phyloP scores from a whole-genome alignment of 2,797 vertebrate species.

The Hybognathus amarus region DNA sequence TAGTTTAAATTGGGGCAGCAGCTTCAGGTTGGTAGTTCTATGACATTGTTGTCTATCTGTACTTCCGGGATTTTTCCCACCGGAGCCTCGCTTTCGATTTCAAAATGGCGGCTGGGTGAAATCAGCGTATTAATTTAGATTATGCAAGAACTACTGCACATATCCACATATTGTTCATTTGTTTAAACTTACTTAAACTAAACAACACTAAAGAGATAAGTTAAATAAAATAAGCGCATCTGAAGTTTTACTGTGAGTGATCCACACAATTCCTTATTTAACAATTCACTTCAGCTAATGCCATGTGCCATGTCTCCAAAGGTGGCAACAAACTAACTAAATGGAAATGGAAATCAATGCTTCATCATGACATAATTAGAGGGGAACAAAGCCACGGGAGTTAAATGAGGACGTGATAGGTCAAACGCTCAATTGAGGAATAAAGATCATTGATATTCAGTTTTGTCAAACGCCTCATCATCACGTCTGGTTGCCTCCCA shows the following conservation, averaged over 20 bases:
- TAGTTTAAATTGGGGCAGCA: no score
- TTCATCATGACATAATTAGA: conserved; percentile 64
- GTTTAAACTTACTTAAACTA: neutral
- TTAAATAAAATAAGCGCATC: neutral
- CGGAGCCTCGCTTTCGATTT: no score
- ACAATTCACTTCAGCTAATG: neutral
- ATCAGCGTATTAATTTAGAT: neutral
- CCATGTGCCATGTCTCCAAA: conserved; percentile 36
- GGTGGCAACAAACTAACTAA: conserved; percentile 45
- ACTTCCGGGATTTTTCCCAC: no score
- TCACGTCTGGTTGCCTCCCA: conserved; percentile 59
- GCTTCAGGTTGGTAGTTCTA: no score
- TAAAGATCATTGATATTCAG: conserved; percentile 64
- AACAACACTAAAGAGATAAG: no score
- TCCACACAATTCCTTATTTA: neutral
- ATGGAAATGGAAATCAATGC: conserved; percentile 59
- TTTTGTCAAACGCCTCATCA: conserved; percentile 62
- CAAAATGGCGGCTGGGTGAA: no score
- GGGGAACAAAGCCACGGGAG: conserved; percentile 44
- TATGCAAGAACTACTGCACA: neutral
- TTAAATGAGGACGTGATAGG: conserved; percentile 49
- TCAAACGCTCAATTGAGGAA: conserved; percentile 51
- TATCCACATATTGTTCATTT: neutral
- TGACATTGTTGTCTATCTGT: no score
- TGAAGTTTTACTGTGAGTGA: neutral